Evolutionary conservation across 2,888 invertebrate species (phyloP).

Genomic region (Thereva nobilitata): DNA sequence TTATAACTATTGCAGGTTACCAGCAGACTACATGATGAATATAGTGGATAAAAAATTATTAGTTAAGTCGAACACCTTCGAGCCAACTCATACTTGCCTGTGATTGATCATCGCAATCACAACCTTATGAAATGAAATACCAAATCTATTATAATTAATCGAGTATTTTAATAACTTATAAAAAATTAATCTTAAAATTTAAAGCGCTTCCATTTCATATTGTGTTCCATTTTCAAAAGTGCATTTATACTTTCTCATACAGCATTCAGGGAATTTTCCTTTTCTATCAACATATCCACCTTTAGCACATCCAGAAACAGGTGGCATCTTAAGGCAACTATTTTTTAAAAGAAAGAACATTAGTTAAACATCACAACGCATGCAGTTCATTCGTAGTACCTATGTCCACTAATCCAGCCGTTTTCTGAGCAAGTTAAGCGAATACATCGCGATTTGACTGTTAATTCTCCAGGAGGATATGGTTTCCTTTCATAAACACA

Average conservation of each 20-base stretch:
- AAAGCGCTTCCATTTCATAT: constrained; percentile 11
- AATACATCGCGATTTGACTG: constrained; percentile 16
- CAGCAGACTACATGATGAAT: too few species aligned
- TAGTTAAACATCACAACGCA: background rate
- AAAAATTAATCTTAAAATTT: background rate
- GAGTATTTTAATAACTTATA: too few species aligned
- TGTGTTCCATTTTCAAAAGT: constrained; percentile 5
- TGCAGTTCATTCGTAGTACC: background rate
- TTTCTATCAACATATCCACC: constrained; percentile 25
- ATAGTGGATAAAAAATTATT: too few species aligned
- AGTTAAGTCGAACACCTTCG: too few species aligned
- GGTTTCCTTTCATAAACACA: constrained; percentile 25
- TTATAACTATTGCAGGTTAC: too few species aligned
- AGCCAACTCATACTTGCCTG: too few species aligned
- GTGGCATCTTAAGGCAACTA: constrained; percentile 8
- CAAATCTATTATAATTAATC: too few species aligned
- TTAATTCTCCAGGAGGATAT: constrained; percentile 31
- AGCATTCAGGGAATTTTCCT: constrained; percentile 25
- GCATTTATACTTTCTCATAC: constrained; percentile 29
- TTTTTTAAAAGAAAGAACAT: background rate
- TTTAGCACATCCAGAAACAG: constrained; percentile 17
- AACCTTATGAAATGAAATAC: too few species aligned
- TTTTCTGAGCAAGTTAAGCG: constrained; percentile 29
- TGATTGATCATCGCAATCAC: too few species aligned
- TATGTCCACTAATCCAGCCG: constrained; percentile 36